These are phyloP conservation scores for Tringa solitaria DNA, from an alignment of 2,113 vertebrate genomes.

Conservation along the genomic window DNA sequence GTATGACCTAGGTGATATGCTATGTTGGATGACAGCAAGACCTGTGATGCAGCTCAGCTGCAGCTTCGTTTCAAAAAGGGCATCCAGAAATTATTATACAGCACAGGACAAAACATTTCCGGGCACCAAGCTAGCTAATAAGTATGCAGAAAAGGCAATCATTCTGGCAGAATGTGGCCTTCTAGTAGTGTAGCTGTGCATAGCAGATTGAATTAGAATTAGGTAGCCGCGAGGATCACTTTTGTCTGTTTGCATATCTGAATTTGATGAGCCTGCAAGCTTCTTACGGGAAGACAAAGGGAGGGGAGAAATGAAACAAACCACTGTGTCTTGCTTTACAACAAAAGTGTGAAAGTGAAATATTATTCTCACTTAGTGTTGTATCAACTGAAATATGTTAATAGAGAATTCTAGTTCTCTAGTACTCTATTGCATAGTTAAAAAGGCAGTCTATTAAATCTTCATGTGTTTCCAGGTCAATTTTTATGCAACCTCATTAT, in stretches of 20 bases:
- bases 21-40: neutral
- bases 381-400: neutral
- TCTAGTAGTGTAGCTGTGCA: conserved; percentile 10
- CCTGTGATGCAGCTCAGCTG: neutral
- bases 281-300: neutral
- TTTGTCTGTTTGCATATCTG: conserved; percentile 39
- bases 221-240: neutral
- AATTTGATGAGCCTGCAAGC: conserved; percentile 40
- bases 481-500: neutral
- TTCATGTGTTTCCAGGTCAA: neutral
- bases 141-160: neutral
- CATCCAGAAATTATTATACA: neutral
- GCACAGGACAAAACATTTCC: neutral
- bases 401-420: neutral
- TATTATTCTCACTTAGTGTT: neutral
- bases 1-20: neutral
- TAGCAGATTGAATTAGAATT: conserved; percentile 55
- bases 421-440: neutral
- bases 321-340: neutral
- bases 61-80: neutral
- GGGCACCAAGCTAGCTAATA: neutral
- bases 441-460: neutral
- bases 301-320: neutral
- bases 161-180: neutral
- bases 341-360: neutral